Percentiles rank a stretch among this genome's conserved stretches.
phyloP scores from a whole-genome alignment of 2,888 invertebrate genomes.

The Mesoligia furuncula region DNA sequence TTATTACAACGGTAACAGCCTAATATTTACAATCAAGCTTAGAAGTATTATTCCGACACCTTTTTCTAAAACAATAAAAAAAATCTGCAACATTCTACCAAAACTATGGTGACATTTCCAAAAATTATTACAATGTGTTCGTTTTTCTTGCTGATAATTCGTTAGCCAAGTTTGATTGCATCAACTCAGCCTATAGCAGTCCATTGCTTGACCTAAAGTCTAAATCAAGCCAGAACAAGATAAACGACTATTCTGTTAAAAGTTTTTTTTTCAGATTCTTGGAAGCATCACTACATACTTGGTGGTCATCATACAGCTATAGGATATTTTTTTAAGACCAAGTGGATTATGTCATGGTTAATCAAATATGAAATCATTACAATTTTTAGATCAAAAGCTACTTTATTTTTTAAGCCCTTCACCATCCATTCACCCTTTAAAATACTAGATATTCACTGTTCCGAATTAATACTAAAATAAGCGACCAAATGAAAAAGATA shows the following conservation, averaged over 20 bases:
- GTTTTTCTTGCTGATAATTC: neutral
- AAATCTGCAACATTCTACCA: neutral
- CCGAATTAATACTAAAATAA: neutral
- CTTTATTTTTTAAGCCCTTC: neutral
- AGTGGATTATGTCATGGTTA: neutral
- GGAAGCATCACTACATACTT: constrained; percentile 72
- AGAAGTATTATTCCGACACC: no score
- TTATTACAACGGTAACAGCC: constrained; percentile 51
- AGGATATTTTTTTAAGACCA: constrained; percentile 3
- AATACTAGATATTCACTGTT: neutral
- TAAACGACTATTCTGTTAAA: no score
- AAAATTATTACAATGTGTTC: neutral
- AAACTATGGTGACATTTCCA: neutral
- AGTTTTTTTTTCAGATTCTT: constrained; percentile 66
- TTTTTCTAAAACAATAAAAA: neutral
- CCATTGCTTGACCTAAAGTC: neutral
- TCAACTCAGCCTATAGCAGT: no score
- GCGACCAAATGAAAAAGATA: neutral
- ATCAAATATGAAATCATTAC: neutral
- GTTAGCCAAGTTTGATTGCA: neutral
- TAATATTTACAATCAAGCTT: neutral
- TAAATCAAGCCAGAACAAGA: neutral
- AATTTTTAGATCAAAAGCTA: neutral
- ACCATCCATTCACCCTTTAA: neutral
- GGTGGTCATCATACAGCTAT: constrained; percentile 69